These are phyloP conservation scores for Reticulitermes speratus DNA, from an alignment of 1,140 invertebrate genomes.

Conservation along the genomic window DNA sequence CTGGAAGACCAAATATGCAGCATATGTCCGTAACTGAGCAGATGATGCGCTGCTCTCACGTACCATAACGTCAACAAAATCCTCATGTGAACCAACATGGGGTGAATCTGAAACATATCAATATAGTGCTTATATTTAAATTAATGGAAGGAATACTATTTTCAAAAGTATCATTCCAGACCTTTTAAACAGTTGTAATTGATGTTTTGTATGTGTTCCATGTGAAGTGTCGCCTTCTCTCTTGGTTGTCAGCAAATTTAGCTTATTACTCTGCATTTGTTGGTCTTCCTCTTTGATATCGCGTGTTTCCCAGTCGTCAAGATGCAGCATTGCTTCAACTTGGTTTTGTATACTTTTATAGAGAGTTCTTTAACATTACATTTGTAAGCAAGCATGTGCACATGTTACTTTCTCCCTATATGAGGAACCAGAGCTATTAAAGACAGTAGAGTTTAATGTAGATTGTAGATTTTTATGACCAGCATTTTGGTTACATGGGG, in stretches of 20 bases:
- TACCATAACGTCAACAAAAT: conserved; percentile 17
- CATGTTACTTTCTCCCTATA: conserved; percentile 8
- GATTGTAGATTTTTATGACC: neutral
- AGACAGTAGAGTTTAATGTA: conserved; percentile 1
- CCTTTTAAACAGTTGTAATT: conserved; percentile 30
- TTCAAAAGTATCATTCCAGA: conserved; percentile 36
- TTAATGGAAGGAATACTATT: conserved; percentile 33
- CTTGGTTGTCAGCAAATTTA: conserved; percentile 1
- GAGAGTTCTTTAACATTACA: neutral
- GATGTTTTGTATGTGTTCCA: conserved; percentile 33
- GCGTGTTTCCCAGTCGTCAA: neutral
- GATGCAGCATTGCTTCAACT: neutral
- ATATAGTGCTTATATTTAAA: conserved; percentile 35
- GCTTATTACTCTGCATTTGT: conserved; percentile 21
- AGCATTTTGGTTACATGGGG: conserved; percentile 5
- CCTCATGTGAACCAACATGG: neutral
- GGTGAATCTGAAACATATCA: conserved; percentile 36
- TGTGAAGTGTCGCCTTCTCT: conserved; percentile 21
- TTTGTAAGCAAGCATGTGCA: conserved; percentile 11
- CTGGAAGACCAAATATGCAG: conserved; percentile 29
- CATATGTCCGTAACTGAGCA: conserved; percentile 1
- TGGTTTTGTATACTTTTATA: conserved; percentile 10
- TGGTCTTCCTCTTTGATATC: conserved; percentile 25
- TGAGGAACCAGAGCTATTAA: conserved; percentile 15
- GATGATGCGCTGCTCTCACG: neutral